phyloP scores from a whole-genome alignment of 2,113 vertebrate genomes.

The Cyprinus carpio region DNA sequence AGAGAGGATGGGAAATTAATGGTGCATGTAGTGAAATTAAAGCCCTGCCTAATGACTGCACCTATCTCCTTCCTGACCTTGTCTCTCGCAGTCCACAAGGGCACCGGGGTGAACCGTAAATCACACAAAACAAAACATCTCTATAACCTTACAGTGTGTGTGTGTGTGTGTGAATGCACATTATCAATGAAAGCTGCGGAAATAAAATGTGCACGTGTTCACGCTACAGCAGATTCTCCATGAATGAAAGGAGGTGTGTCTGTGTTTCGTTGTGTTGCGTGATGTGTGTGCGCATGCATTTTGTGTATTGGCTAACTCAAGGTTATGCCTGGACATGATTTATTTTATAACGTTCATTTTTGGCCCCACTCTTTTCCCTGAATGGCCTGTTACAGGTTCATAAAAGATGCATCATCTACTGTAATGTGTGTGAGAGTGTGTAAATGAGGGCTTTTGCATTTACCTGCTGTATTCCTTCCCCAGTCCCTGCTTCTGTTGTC shows the following conservation, averaged over 20 bases:
- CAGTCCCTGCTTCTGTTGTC: constrained; percentile 49
- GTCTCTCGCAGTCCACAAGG: constrained; percentile 56
- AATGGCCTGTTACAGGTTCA: not conserved
- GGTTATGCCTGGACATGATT: not conserved
- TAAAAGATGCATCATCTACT: not conserved
- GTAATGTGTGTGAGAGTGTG: constrained; percentile 22
- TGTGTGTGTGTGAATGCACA: not conserved
- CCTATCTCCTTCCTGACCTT: constrained; percentile 49
- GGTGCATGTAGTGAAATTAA: constrained; percentile 67
- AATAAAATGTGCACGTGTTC: not conserved
- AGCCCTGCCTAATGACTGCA: constrained; percentile 60
- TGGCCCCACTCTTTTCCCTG: not conserved
- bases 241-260: constrained; percentile 30
- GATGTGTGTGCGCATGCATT: not conserved
- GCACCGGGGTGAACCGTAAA: constrained; percentile 29
- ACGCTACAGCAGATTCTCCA: not conserved
- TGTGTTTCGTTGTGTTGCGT: not conserved
- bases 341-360: not conserved
- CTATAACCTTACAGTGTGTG: not conserved
- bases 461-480: constrained; percentile 7
- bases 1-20: constrained; percentile 66
- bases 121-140: constrained; percentile 3
- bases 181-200: constrained; percentile 26
- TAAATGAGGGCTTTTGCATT: constrained; percentile 19
- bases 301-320: not conserved